Conservation (phyloP, 2,113 vertebrate genomes). For the Leucopsar rothschildi region DNA sequence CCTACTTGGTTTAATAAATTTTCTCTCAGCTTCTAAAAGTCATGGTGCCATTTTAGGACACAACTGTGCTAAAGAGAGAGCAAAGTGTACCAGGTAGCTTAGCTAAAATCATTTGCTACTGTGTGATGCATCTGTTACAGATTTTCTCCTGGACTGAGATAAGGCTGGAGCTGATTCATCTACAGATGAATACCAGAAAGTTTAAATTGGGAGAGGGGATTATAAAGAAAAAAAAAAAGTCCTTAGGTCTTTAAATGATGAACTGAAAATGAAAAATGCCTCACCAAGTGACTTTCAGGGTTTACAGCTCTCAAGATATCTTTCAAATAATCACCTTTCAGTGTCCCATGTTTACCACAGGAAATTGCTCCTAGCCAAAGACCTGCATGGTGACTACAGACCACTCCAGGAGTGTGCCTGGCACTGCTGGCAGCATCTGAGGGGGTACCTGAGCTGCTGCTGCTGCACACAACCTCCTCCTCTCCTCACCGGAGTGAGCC, state of each 20-base stretch:
- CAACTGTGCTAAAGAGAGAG: not conserved
- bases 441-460: not conserved
- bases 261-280: not conserved
- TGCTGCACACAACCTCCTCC: not conserved
- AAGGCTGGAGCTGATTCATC: not conserved
- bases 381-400: not conserved
- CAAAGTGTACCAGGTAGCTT: not conserved
- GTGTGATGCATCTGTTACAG: not conserved
- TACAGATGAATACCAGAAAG: not conserved
- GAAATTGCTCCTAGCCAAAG: not conserved
- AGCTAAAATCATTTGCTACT: not conserved
- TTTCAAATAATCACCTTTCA: not conserved
- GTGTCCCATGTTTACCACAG: not conserved
- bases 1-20: not conserved
- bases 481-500: not conserved
- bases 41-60: not conserved
- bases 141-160: not conserved
- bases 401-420: not conserved
- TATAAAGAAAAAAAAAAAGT: not conserved
- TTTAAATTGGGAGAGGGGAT: conserved; percentile 7
- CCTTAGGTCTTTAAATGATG: not conserved
- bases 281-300: not conserved
- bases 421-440: not conserved
- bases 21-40: not conserved
- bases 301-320: not conserved